A percentile compares a stretch with the other conserved stretches of the same genome.
These are phyloP conservation scores for Pseudomyrmex gracilis DNA, from an alignment of 1,140 invertebrate species.

Conservation along the genomic window DNA sequence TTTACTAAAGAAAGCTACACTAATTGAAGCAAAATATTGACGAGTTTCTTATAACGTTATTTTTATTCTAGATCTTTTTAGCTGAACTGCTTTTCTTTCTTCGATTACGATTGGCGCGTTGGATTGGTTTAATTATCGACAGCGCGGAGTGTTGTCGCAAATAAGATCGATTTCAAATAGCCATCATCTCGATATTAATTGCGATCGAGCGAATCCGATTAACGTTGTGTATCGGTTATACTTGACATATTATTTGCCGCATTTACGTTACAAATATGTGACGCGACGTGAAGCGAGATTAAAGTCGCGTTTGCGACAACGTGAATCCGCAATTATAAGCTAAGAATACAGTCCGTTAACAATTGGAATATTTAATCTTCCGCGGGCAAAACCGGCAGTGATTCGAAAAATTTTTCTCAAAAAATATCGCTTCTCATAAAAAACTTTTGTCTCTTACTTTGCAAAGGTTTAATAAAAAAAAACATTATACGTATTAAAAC, in stretches of 20 bases:
- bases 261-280: slow-evolving; percentile 42
- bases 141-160: background rate
- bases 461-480: no score
- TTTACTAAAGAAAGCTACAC: no score
- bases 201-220: slow-evolving; percentile 22
- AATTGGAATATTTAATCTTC: background rate
- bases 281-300: slow-evolving; percentile 19
- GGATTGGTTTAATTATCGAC: background rate
- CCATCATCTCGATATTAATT: slow-evolving; percentile 53
- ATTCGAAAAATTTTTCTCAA: no score
- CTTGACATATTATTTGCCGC: slow-evolving; percentile 53
- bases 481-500: no score
- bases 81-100: background rate
- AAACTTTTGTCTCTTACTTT: no score
- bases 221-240: slow-evolving; percentile 30
- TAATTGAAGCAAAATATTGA: no score
- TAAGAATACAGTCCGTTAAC: background rate
- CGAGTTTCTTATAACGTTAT: no score
- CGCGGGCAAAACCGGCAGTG: no score
- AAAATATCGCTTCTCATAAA: no score
- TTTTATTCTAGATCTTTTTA: no score
- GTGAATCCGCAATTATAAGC: slow-evolving; percentile 15
- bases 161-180: background rate
- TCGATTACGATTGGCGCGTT: background rate
- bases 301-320: slow-evolving; percentile 47